Base-by-base conservation (phyloP, 2,888 invertebrate genomes). In the Rotaria macrura region DNA sequence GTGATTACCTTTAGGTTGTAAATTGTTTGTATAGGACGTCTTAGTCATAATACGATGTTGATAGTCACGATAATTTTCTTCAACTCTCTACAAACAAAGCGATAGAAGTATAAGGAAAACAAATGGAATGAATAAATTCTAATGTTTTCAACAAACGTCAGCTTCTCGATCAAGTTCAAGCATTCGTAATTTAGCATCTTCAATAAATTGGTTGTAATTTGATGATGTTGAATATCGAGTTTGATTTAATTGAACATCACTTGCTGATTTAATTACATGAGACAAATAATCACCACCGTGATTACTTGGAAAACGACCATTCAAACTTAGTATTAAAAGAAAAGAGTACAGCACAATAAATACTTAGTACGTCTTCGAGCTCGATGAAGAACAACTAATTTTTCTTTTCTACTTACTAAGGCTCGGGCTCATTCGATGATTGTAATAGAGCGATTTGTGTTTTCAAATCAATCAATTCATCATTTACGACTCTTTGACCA, bases 381-480 rank as follows among this genome's bases (percentile, higher is more conserved):
- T n/a, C n/a, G n/a, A n/a, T n/a, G n/a, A n/a, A n/a, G n/a, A n/a
- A n/a, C n/a, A n/a, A n/a, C n/a, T n/a, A n/a, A n/a, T n/a, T n/a
- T n/a, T n/a, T n/a, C n/a, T n/a, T n/a, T n/a, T n/a, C n/a, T 57
- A 57, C 20, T 57, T 65, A 65, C 65, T 65, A 65, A 29, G 65
- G 65, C 38, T 65, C 65, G 14, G 65, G 65, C 38, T 65, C 65
- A 20, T 79, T 43, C 14, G 40, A 43, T 43, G 79, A 43, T 79
- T 79, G 79, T 43, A 79, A 43, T 43, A 79, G 14, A 14, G 79
- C 79, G n/a, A 79, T 79, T 43, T 79, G 79, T 40, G 79, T 79
- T 43, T 79, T 79, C n/a, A 79, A n/a, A 79, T 79, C 79, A n/a
- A 79, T 43, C n/a, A 79, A n/a, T 79, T 79, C 79, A 43, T 79